A percentile compares a stretch with the other conserved stretches of the same genome.
phyloP scores from a whole-genome alignment of 1,140 invertebrate genomes.

The Tetragonula clypearis region DNA sequence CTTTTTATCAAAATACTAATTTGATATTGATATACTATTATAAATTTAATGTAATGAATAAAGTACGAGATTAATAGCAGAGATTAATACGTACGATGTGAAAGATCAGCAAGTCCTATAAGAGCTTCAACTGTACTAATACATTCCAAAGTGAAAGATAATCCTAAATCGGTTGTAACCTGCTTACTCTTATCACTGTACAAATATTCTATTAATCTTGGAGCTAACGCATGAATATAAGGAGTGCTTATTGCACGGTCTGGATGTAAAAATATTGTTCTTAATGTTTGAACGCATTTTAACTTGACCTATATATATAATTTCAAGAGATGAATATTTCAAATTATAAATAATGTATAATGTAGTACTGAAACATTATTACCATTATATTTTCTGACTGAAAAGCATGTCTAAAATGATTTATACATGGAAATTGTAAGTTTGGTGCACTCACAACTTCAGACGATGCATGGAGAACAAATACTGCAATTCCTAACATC shows the following conservation, averaged over 20 bases:
- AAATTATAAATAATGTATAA: conserved; percentile 27
- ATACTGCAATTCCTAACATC: conserved; percentile 93
- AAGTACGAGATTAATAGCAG: neutral
- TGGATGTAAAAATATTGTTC: conserved; percentile 88
- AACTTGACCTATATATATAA: conserved; percentile 86
- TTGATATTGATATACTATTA: conserved; percentile 24
- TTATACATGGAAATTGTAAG: conserved; percentile 95
- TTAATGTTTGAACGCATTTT: conserved; percentile 90
- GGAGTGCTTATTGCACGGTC: conserved; percentile 87
- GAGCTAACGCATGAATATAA: conserved; percentile 92
- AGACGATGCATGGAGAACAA: conserved; percentile 91
- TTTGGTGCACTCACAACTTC: conserved; percentile 89
- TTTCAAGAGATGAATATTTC: conserved; percentile 5
- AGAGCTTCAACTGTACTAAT: conserved; percentile 88
- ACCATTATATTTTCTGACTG: conserved; percentile 89
- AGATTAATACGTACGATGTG: conserved; percentile 86
- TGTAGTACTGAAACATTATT: conserved; percentile 54
- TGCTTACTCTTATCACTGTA: conserved; percentile 85
- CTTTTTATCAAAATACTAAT: conserved; percentile 53
- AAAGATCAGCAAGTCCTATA: conserved; percentile 87
- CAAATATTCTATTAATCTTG: conserved; percentile 87
- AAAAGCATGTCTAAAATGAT: conserved; percentile 94
- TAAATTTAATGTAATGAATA: conserved; percentile 1
- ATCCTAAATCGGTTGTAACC: conserved; percentile 83
- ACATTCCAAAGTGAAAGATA: conserved; percentile 86